Evolutionary conservation across 92 coral and sea anemone species (phyloP).

Genomic region (Heteractis magnifica): DNA sequence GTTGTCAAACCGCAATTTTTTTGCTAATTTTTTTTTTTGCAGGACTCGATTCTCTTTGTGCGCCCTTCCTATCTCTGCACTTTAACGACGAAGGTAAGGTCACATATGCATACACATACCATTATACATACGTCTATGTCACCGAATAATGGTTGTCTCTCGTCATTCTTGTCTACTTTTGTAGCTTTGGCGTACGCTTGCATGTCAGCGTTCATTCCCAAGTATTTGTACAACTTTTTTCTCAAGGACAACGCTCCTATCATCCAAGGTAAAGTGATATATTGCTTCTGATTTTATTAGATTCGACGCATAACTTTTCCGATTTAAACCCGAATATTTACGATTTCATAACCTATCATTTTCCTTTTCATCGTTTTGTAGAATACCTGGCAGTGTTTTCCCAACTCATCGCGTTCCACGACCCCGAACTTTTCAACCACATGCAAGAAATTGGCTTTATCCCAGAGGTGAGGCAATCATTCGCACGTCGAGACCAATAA

Average conservation of each 20-base stretch:
- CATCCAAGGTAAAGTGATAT: slow-evolving; percentile 74
- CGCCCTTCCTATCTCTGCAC: slow-evolving; percentile 89
- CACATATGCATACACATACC: background rate
- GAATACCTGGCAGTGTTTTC: slow-evolving; percentile 99
- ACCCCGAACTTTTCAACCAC: slow-evolving; percentile 93
- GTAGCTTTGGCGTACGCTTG: slow-evolving; percentile 88
- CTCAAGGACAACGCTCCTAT: slow-evolving; percentile 93
- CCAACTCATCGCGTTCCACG: slow-evolving; percentile 95
- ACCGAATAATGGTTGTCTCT: no score
- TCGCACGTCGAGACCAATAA: background rate
- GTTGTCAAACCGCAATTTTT: background rate
- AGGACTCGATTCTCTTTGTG: slow-evolving; percentile 98
- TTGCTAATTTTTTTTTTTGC: background rate
- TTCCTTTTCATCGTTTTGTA: slow-evolving; percentile 13
- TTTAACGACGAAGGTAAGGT: slow-evolving; percentile 90
- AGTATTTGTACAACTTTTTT: slow-evolving; percentile 89
- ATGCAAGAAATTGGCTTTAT: slow-evolving; percentile 91
- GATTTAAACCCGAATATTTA: background rate
- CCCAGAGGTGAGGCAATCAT: slow-evolving; percentile 75
- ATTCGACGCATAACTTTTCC: no score
- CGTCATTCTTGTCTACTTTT: background rate
- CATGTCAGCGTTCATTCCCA: slow-evolving; percentile 86
- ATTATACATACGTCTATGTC: no score
- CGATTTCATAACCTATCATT: background rate
- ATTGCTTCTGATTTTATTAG: background rate